phyloP scores from a whole-genome alignment of 2,113 vertebrate genomes.

The Cheilinus undulatus region DNA sequence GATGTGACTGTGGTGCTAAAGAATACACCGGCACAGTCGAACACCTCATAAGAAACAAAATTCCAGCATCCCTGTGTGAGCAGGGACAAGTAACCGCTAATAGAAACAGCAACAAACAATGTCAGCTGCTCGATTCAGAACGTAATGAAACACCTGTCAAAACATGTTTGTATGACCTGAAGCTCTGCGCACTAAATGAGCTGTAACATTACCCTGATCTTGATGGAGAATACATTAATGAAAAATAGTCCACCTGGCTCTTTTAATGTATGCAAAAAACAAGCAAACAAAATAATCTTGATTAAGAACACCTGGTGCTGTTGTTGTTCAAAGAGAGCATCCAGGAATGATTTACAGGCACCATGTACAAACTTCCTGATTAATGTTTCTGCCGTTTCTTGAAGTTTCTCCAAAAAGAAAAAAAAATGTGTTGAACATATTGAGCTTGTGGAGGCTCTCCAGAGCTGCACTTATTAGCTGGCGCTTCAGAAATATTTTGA shows the following conservation, averaged over 20 bases:
- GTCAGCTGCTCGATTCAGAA: slow-evolving; percentile 34
- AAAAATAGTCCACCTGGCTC: slow-evolving; percentile 69
- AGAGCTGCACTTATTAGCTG: slow-evolving; percentile 53
- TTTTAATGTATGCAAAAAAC: slow-evolving; percentile 66
- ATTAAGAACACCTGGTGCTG: slow-evolving; percentile 69
- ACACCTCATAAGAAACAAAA: neutral
- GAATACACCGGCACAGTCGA: neutral
- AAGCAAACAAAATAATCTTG: slow-evolving; percentile 67
- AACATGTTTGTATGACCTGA: slow-evolving; percentile 64
- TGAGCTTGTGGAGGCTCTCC: slow-evolving; percentile 61
- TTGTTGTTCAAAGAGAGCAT: slow-evolving; percentile 57
- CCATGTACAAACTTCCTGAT: slow-evolving; percentile 58
- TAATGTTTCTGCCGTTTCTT: slow-evolving; percentile 57
- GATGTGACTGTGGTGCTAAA: no score
- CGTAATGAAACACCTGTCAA: slow-evolving; percentile 74
- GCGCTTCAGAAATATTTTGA: slow-evolving; percentile 62
- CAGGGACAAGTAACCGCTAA: slow-evolving; percentile 25
- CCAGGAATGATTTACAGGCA: slow-evolving; percentile 55
- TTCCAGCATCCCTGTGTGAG: neutral
- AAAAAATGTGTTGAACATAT: slow-evolving; percentile 65
- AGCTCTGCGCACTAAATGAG: slow-evolving; percentile 71
- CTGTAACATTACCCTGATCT: slow-evolving; percentile 69
- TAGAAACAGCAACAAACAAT: slow-evolving; percentile 41
- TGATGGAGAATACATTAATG: slow-evolving; percentile 67
- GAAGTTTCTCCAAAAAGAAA: slow-evolving; percentile 47